Base-by-base conservation (phyloP, 1,140 invertebrate genomes). In the Orchestia grillus region DNA sequence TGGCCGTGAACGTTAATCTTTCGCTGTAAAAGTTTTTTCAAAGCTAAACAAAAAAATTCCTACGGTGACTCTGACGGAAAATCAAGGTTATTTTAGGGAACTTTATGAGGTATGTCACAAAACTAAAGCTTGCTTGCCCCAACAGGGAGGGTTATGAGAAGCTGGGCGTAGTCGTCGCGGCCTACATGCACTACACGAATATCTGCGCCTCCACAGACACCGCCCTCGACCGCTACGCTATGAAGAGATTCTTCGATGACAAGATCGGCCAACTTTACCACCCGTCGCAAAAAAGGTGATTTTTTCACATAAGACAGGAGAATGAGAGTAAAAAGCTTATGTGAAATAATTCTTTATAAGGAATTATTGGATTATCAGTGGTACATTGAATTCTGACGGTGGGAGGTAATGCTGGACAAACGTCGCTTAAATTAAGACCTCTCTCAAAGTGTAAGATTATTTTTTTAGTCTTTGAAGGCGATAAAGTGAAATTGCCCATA, bases 131-230 rank as follows among this genome's bases (percentile, higher is more conserved):
- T 96, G 36, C 96, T 91, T 57, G 19, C 36, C 40, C n/a, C 95
- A 97, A 96, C 97, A 98, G 98, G 97, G 98, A 98, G 87, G 98
- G 98, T 97, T 98, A 98, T 97, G 98, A 99, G 96, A 98, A 99
- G 96, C 98, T 99, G 43, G 99, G 98, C 88, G 98, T 99, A 88
- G 98, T 99, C 96, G 98, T 99, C 96, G 98, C 99, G 36, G 98
- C 99, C 19, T 99, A 99, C 97, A 99, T 99, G 98, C 98, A 99
- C 97, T 99, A 99, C 97, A 99, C 98, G 96, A 99, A 98, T 97
- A 99, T 99, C 97, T 99, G 99, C 97, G 98, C 98, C 62, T 98
- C 98, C 97, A 98, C 98, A 92, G 99, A 99, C 97, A 98, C 99
- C 97, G 98, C 98, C 28, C 98, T 99, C 96, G 99, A 99, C 97